These are phyloP conservation scores for Muntiacus reevesi DNA, from an alignment of 2,113 vertebrate genomes.

Conservation along the genomic window DNA sequence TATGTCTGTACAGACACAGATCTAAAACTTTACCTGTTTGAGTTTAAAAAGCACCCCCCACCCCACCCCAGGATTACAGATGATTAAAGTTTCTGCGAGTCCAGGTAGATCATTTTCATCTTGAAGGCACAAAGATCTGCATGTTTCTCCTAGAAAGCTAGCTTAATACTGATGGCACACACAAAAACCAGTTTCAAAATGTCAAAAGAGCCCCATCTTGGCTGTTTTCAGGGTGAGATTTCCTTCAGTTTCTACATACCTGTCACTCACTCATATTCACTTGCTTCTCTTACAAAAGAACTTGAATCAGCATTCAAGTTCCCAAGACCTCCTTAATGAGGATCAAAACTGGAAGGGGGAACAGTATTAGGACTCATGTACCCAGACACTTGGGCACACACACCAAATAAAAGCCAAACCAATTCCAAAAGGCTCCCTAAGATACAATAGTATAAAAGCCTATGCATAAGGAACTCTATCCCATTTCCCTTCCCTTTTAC, in stretches of 20 bases:
- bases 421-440: not conserved
- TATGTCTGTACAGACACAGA: not conserved
- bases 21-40: not conserved
- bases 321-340: not conserved
- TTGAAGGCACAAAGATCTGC: not conserved
- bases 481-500: not conserved
- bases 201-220: not conserved
- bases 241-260: not conserved
- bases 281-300: not conserved
- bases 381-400: not conserved
- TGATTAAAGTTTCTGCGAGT: not conserved
- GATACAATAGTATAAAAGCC: not conserved
- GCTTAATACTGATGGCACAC: not conserved
- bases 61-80: not conserved
- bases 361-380: not conserved
- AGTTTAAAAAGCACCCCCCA: not conserved
- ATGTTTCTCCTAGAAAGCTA: not conserved
- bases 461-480: not conserved
- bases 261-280: not conserved
- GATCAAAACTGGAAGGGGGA: not conserved
- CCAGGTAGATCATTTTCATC: not conserved
- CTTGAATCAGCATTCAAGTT: not conserved
- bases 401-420: not conserved
- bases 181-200: not conserved
- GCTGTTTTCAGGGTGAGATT: not conserved